These are phyloP conservation scores for Himalopsyche kuldschensis DNA, from an alignment of 2,888 invertebrate genomes.

Conservation along the genomic window DNA sequence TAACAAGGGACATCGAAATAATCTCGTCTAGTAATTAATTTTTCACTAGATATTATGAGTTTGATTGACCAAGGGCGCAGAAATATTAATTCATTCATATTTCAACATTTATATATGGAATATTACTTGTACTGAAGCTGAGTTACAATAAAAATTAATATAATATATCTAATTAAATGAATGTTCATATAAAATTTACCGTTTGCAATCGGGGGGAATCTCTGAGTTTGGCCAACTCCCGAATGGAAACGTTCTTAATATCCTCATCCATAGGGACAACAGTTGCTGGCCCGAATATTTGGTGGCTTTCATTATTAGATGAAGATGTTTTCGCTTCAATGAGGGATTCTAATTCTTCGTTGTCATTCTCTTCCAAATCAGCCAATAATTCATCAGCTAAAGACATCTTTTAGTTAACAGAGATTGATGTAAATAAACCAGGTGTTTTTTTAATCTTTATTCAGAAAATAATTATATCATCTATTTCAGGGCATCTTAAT, in stretches of 20 bases:
- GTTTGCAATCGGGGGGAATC: constrained; percentile 71
- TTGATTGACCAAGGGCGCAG: too few relatives aligned
- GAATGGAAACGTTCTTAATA: constrained; percentile 72
- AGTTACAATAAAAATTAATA: neutral
- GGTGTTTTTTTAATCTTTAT: too few relatives aligned
- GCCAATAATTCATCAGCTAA: constrained; percentile 96
- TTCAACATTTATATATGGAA: too few relatives aligned
- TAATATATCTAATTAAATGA: neutral
- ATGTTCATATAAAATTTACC: neutral
- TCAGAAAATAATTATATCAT: too few relatives aligned
- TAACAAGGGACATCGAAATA: neutral
- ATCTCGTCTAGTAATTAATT: too few relatives aligned
- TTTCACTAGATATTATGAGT: too few relatives aligned
- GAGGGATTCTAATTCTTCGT: constrained; percentile 66
- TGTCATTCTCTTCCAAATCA: constrained; percentile 93
- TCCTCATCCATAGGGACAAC: constrained; percentile 64
- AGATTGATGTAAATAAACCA: too few relatives aligned
- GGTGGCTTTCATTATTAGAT: constrained; percentile 46
- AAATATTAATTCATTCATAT: too few relatives aligned
- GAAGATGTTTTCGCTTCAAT: constrained; percentile 56
- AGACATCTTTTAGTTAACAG: constrained; percentile 70
- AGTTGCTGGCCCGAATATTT: constrained; percentile 46
- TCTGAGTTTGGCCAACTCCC: constrained; percentile 86
- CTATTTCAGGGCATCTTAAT: too few relatives aligned
- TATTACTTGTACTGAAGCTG: too few relatives aligned